Evolutionary conservation across 2,113 vertebrate genomes (phyloP).

Genomic region (Trogon surrucura): DNA sequence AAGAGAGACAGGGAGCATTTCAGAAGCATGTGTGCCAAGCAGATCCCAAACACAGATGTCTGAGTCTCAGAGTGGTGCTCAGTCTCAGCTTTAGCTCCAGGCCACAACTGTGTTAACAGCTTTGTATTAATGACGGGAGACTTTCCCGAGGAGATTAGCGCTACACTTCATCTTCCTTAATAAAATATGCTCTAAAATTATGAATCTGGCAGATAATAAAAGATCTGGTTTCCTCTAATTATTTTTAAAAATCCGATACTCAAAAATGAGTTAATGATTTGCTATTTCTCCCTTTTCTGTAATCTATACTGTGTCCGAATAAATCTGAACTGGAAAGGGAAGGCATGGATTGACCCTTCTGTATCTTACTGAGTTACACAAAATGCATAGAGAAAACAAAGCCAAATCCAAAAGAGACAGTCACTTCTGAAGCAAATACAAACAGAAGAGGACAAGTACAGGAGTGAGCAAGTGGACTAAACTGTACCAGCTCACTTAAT

Average conservation of each 20-base stretch:
- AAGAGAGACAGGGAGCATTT: not conserved
- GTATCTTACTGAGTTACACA: fast-evolving
- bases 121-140: not conserved
- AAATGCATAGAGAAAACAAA: not conserved
- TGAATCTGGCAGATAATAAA: not conserved
- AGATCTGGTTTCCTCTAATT: not conserved
- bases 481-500: not conserved
- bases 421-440: not conserved
- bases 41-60: not conserved
- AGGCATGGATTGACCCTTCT: not conserved
- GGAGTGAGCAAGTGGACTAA: not conserved
- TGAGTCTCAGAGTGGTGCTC: not conserved
- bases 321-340: not conserved
- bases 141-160: not conserved
- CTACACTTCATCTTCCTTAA: not conserved
- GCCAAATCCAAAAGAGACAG: not conserved
- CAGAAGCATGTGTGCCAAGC: not conserved
- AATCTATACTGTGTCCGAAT: not conserved
- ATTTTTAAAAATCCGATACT: fast-evolving
- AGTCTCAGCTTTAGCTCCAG: not conserved
- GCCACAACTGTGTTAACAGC: conserved; percentile 1
- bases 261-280: fast-evolving
- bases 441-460: not conserved
- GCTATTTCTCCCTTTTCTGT: not conserved
- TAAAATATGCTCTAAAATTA: conserved; percentile 16